Evolutionary conservation across 1,140 invertebrate genomes (phyloP), one percentile per base, ranked within the genome.

Genomic region (Meloidogyne exigua): DNA sequence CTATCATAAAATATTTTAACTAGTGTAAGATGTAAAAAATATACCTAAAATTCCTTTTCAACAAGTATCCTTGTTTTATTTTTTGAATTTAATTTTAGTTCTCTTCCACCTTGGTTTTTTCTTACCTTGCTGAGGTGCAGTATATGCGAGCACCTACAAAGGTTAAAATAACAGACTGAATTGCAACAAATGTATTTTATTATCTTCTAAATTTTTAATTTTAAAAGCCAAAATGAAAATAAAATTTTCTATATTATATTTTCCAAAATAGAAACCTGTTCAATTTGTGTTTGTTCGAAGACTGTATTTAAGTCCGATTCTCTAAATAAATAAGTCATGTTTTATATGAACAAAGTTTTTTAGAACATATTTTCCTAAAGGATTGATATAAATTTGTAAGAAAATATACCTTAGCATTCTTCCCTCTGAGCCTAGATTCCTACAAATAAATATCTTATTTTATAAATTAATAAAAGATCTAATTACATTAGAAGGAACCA

Each of bases 221-320:
- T 4, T n/a, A 18, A 44, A 15, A 2, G 18, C 4, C 13, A n/a
- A 57, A 57, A 7, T 5, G 4, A 9, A n/a, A 15, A 57, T 5
- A 9, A 39, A n/a, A 57, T n/a, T 57, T n/a, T 57, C 18, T 0
- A n/a, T 0, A 57, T 9, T 57, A n/a, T 57, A 57, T 57, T 57
- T 9, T 57, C 18, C 18, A 57, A 57, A n/a, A n/a, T 4, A n/a
- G 1, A 13, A 57, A 57, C 49, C 62, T 82, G 74, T 70, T 84
- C 82, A 25, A 82, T 75, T 49, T 79, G 80, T 21, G 81, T 82
- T 74, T 82, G 81, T 23, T 70, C 42, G 28, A 80, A 77, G 23
- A 86, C 76, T 65, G 75, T 85, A 49, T 83, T 82, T 25, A 85
- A 70, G 66, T 84, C 81, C 25, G 75, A 39, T 49, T 85, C 84